Evolutionary conservation across 1,140 invertebrate genomes (phyloP), one percentile per base, ranked within the genome.

Genomic region (Sesamia nonagrioides): DNA sequence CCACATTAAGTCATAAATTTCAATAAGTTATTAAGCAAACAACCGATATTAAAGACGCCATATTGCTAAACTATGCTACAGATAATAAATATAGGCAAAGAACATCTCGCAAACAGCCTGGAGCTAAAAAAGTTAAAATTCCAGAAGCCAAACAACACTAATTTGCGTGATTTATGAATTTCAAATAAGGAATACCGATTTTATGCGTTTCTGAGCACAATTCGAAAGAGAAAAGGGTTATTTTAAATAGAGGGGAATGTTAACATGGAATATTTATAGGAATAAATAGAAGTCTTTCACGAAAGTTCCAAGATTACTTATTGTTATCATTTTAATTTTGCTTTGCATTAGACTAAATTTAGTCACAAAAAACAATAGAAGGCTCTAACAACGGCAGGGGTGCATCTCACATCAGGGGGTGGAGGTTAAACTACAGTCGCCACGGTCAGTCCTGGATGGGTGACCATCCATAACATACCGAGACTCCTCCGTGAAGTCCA

Each of bases 141-240:
- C 66, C 82, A 79, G 82, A 73, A 83, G 78, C 71, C 58, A n/a
- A 79, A 78, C 60, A 79, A 73, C 56, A 50, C 66, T 77, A 69
- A 79, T 83, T 80, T 77, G 71, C 56, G 82, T 81, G 82, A 83
- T 83, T 83, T 83, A 83, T 79, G 82, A 83, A 83, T 83, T 81
- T 78, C 76, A 83, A 83, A 83, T 83, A 78, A 77, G 79, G 21
- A 77, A 66, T 77, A 52, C 27, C 15, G 21, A 77, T 77, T 77
- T 77, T 77, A 77, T 77, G 74, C 74, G 74, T 77, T 77, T 77
- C 40, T 48, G 74, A 68, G 21, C 48, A 60, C 58, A 75, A 63
- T 35, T 75, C 50, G 58, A 63, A 78, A 27, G 52, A 61, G 56
- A 56, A 61, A 27, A 78, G 71, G 77, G 77, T 52, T 52, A 71